phyloP scores from a whole-genome alignment of 2,888 invertebrate genomes.

The Mantis religiosa region DNA sequence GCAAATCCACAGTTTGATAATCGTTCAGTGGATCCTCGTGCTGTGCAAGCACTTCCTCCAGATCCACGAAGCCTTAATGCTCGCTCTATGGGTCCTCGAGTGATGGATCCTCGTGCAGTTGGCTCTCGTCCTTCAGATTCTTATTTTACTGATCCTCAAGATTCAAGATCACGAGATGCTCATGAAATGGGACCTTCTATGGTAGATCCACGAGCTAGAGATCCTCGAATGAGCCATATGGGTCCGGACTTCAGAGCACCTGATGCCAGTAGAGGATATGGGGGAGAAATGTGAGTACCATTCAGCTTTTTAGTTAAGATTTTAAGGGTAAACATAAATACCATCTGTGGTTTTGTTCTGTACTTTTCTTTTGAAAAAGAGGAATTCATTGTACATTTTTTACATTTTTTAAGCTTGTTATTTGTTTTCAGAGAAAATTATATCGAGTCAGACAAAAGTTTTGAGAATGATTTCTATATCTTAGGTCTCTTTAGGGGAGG shows the following conservation, averaged over 20 bases:
- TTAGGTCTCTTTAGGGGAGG: neutral
- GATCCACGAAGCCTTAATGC: neutral
- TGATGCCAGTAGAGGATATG: conserved; percentile 6
- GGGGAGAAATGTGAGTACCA: neutral
- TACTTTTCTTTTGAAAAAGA: too few relatives aligned
- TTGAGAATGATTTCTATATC: neutral
- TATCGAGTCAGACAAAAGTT: too few relatives aligned
- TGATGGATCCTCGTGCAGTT: neutral
- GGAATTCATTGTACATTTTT: too few relatives aligned
- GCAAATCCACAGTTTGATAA: neutral
- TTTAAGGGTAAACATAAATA: too few relatives aligned
- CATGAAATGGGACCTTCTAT: neutral
- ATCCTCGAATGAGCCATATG: neutral
- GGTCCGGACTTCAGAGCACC: neutral
- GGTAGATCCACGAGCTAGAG: neutral
- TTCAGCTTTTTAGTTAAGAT: too few relatives aligned
- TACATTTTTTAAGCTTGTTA: too few relatives aligned
- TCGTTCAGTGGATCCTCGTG: neutral
- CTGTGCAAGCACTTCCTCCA: neutral
- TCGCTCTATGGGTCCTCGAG: neutral
- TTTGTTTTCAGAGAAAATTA: too few relatives aligned
- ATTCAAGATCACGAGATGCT: neutral
- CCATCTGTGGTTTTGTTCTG: too few relatives aligned
- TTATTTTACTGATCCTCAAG: neutral
- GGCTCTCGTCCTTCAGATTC: neutral